Conservation (phyloP, 2,888 invertebrate species). For the Dendrolimus houi region DNA sequence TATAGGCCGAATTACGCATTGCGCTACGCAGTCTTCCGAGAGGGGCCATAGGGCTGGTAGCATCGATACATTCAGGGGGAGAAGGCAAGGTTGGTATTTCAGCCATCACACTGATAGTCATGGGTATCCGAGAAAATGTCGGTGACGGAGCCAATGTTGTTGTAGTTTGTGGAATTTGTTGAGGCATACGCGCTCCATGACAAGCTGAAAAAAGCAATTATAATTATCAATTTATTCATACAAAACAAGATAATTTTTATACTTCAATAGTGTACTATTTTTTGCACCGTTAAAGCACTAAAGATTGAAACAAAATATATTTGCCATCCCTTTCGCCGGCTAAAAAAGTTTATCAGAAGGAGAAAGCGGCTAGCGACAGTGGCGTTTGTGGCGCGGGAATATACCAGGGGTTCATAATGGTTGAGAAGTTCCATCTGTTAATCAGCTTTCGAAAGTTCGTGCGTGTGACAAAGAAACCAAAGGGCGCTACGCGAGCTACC, state of each 20-base stretch:
- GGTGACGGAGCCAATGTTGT: constrained; percentile 21
- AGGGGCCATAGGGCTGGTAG: constrained; percentile 34
- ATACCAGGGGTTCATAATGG: constrained; percentile 51
- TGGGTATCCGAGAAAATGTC: constrained; percentile 19
- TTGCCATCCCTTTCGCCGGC: constrained; percentile 24
- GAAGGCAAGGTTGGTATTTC: constrained; percentile 29
- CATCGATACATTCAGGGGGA: constrained; percentile 40
- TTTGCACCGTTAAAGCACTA: background rate
- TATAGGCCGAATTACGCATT: constrained; percentile 56
- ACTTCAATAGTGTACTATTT: background rate
- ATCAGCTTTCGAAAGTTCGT: constrained; percentile 57
- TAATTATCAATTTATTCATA: too few species aligned
- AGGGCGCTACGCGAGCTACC: constrained; percentile 17
- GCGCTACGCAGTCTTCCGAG: constrained; percentile 63
- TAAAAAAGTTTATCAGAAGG: constrained; percentile 55
- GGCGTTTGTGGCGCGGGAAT: constrained; percentile 66
- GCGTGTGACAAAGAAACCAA: constrained; percentile 43
- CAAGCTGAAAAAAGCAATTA: constrained; percentile 30
- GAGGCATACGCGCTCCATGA: constrained; percentile 27
- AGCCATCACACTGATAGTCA: constrained; percentile 32
- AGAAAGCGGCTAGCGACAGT: constrained; percentile 75
- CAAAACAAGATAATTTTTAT: background rate
- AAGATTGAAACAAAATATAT: constrained; percentile 18
- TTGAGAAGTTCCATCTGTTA: constrained; percentile 23
- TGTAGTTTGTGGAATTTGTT: constrained; percentile 19